Base-by-base conservation (phyloP, 2,888 invertebrate genomes). In the Mechanitis mazaeus region DNA sequence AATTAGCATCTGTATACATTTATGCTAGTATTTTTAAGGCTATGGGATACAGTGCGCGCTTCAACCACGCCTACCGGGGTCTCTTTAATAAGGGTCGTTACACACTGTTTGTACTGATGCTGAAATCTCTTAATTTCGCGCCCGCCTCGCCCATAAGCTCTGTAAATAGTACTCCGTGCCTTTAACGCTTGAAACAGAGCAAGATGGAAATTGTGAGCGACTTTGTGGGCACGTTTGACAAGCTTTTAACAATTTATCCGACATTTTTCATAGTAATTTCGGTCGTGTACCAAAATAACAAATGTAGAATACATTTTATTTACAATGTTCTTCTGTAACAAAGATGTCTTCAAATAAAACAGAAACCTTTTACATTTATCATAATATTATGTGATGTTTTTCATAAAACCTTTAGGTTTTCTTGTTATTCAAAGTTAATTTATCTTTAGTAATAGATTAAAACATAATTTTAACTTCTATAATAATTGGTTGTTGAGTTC, bases 41-140 rank as follows among this genome's bases (percentile, higher is more conserved):
- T 59, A 53, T 67, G 64, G 63, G 65, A 65, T 63, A 60, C 64
- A 60, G 59, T 62, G 61, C 59, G 64, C 64, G 59, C 61, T 54
- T 56, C 56, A 56, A 60, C 31, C 28, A 28, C 33, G 57, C 55
- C 63, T 57, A 61, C 61, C 68, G 72, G 70, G 64, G 68, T 66
- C 71, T 74, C 72, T 77, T 80, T 81, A 85, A 84, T 86, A 86
- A 85, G 83, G 84, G 81, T 80, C 79, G 78, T 77, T 80, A 71
- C 74, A 76, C 76, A 78, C 75, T 81, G 84, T 85, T 84, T 84
- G 80, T 76, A 73, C 71, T 76, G 73, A 74, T 68, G 74, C 75
- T 72, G 74, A 76, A 83, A 86, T 85, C 84, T 84, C 87, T 87
- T 86, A 86, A 87, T 87, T 87, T 87, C 72, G 79, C 80, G 75